Evolutionary conservation across 2,113 vertebrate genomes (phyloP), one percentile per base, ranked within the genome.

Genomic region (Hemibagrus wyckioides): DNA sequence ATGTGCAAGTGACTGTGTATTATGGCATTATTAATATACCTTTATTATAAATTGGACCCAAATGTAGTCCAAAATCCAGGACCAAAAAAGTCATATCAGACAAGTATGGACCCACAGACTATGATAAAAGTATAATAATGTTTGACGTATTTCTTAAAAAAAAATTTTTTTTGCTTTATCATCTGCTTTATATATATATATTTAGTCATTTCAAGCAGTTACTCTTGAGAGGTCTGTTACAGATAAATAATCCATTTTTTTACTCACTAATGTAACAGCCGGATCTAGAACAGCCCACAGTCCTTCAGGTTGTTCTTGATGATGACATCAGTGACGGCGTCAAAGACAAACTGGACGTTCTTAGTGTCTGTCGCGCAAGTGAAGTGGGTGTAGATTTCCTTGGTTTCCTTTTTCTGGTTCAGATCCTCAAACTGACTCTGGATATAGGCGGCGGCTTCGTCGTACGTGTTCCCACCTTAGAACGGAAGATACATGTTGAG

Each of bases 221-320:
- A 17, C 21, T 54, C 30, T 73, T 17, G 1, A 33, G 25, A 54
- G 48, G 9, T 61, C 7, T 30, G 15, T 33, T 7, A 10, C 36
- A 28, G 76, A 54, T 21, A 54, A 52, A 63, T 50, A 63, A 79
- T 50, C n/a, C 6, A 4, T 56, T 4, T 82, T 44, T 50, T 61
- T 25, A 87, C 69, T 83, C n/a, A 48, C 71, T 82, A 17, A 9
- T 54, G 56, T 65, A 48, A n/a, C n/a, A 30, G 3, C 0, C 88
- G 83, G 91, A 90, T 94, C 96, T 93, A 99, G 95, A 99, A 99
- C 92, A 99, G 97, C 90, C 98, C 98, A 88, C 98, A 99, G 94
- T 99, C 98, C 93, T 99, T 99, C 92, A 99, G 96, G 92, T 99
- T 99, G 94, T 99, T 99, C 95, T 99, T 99, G 95, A 99, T 99